Base-by-base conservation (phyloP, 2,113 vertebrate genomes). In the Merops nubicus region DNA sequence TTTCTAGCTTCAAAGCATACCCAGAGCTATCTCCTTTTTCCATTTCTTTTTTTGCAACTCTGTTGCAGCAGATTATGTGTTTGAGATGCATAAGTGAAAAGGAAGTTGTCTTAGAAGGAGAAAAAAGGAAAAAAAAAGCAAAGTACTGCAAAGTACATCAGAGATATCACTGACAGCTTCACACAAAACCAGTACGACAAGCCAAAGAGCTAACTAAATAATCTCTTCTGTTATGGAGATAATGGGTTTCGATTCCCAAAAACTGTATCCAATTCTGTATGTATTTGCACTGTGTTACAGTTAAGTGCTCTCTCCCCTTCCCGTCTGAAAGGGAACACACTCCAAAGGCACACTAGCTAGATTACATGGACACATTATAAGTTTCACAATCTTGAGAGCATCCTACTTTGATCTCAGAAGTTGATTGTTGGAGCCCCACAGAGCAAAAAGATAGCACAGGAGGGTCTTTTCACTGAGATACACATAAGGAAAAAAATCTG, bases 341-440 rank as follows among this genome's bases (percentile, higher is more conserved):
- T 94, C 83, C 54, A 95, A 97, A 97, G 79, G 65, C 94, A 85
- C 38, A n/a, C 64, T 42, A 74, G 79, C 78, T 59, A 57, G 89
- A 92, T 97, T 88, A 88, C 64, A 89, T 60, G 25, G 74, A 73
- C 78, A 57, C 23, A n/a, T 93, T 94, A 78, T 90, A 89, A 47
- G 9, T 94, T 94, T 88, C 69, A 75, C 13, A 69, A 95, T 93
- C 91, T 68, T 33, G 85, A 94, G 65, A 94, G 62, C 79, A 48
- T 73, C 74, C 88, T 70, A 74, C 97, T 98, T 97, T 97, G 97
- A 98, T 98, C 96, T 98, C 51, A 76, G 88, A 95, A 97, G 93
- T 6, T 33, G 80, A 95, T 96, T 97, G 83, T 70, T 97, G 93
- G 94, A 84, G 86, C 85, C 96, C 96, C 90, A 88, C 93, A 91